Conservation (phyloP, 1,140 invertebrate genomes). For the Drosophila watanabei region DNA sequence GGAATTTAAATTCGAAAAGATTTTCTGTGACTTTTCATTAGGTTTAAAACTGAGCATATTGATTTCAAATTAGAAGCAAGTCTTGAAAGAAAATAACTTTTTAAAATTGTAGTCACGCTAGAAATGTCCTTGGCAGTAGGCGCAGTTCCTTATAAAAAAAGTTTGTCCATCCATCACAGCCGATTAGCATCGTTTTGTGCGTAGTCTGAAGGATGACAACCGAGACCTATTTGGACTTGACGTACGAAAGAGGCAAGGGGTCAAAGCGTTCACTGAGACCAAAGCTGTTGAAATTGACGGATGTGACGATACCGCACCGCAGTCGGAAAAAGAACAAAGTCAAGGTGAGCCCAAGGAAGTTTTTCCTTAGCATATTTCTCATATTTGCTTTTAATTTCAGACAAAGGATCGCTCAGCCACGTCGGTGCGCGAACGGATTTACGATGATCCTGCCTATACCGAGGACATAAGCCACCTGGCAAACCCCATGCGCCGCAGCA, state of each 20-base stretch:
- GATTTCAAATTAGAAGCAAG: no score
- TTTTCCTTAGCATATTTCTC: neutral
- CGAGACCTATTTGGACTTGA: conserved; percentile 78
- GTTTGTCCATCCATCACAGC: neutral
- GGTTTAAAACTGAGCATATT: no score
- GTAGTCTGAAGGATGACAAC: conserved; percentile 66
- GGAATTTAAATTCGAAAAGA: neutral
- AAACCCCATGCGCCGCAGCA: conserved; percentile 80
- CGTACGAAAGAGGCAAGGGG: conserved; percentile 71
- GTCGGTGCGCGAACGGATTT: conserved; percentile 76
- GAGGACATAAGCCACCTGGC: conserved; percentile 85
- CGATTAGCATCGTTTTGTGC: conserved; percentile 5
- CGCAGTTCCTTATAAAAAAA: neutral
- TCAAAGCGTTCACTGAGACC: conserved; percentile 71
- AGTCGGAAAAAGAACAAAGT: conserved; percentile 83
- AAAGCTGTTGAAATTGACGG: conserved; percentile 78
- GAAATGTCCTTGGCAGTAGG: neutral
- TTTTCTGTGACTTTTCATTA: no score
- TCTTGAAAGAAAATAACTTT: no score
- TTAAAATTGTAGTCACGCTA: no score
- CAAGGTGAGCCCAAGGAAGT: conserved; percentile 61
- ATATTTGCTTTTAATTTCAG: conserved; percentile 28
- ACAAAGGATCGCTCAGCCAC: conserved; percentile 73
- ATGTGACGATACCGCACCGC: conserved; percentile 78
- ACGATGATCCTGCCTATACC: conserved; percentile 85